phyloP scores from a whole-genome alignment of 2,888 invertebrate genomes.

The Phyllotreta cruciferae region DNA sequence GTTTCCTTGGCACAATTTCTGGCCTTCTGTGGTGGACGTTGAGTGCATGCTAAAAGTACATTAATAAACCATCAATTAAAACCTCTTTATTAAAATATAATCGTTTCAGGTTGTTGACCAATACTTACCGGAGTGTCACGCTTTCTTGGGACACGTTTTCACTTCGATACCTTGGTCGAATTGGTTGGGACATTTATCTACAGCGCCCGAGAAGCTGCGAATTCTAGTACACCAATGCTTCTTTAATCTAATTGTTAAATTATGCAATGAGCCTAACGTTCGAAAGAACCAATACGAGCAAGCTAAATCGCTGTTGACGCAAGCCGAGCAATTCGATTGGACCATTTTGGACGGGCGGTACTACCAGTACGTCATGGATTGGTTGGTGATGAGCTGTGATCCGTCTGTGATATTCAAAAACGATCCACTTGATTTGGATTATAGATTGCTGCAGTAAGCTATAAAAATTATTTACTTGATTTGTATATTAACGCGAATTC shows the following conservation, averaged over 20 bases:
- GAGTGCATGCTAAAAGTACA: slow-evolving; percentile 72
- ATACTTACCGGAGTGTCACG: slow-evolving; percentile 73
- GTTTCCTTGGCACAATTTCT: slow-evolving; percentile 76
- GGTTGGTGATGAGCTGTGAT: slow-evolving; percentile 78
- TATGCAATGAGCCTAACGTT: slow-evolving; percentile 75
- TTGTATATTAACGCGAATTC: too few relatives aligned
- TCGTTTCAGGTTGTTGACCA: slow-evolving; percentile 65
- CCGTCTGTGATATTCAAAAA: slow-evolving; percentile 69
- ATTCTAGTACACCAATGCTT: slow-evolving; percentile 68
- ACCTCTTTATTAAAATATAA: not conserved
- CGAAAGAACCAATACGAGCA: slow-evolving; percentile 63
- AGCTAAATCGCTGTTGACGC: slow-evolving; percentile 61
- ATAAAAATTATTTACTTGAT: slow-evolving; percentile 2
- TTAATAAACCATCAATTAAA: slow-evolving; percentile 21
- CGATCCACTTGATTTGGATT: slow-evolving; percentile 65
- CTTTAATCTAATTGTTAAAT: slow-evolving; percentile 73
- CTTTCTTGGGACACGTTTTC: slow-evolving; percentile 75
- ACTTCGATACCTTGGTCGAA: slow-evolving; percentile 71
- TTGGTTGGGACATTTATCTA: slow-evolving; percentile 65
- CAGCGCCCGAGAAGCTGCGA: slow-evolving; percentile 57
- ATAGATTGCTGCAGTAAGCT: slow-evolving; percentile 66
- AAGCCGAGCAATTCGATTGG: slow-evolving; percentile 72
- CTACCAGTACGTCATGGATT: slow-evolving; percentile 73
- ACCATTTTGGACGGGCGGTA: slow-evolving; percentile 66
- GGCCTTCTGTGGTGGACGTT: slow-evolving; percentile 70